phyloP scores from a whole-genome alignment of 2,797 vertebrate genomes.

The Chelonia mydas region DNA sequence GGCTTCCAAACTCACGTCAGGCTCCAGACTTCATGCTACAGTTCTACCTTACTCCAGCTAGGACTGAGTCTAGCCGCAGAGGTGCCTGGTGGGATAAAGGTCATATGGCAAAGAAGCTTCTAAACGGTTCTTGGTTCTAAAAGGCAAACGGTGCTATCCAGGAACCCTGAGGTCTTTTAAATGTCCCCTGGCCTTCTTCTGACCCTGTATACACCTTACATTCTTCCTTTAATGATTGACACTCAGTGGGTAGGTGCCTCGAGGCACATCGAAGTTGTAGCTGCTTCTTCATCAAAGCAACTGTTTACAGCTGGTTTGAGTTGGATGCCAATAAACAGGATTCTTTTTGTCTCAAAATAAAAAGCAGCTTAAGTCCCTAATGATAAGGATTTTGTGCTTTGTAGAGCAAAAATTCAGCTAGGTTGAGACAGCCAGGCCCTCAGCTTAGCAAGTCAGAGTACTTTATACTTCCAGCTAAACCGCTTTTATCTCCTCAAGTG shows the following conservation, averaged over 20 bases:
- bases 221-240: conserved; percentile 90
- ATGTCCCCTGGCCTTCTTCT: conserved; percentile 73
- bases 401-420: conserved; percentile 75
- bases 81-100: conserved; percentile 47
- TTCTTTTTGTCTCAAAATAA: conserved; percentile 92
- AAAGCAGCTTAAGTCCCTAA: conserved; percentile 87
- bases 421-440: conserved; percentile 77
- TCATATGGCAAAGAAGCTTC: conserved; percentile 48
- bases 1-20: neutral
- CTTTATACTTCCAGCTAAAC: conserved; percentile 62
- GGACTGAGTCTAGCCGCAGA: conserved; percentile 5
- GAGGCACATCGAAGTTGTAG: conserved; percentile 80
- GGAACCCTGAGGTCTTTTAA: conserved; percentile 67
- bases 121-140: conserved; percentile 56
- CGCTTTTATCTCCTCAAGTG: conserved; percentile 83
- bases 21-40: fast-evolving
- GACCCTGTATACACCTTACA: conserved; percentile 82
- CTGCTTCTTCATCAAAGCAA: conserved; percentile 91
- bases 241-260: conserved; percentile 75
- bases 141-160: conserved; percentile 19
- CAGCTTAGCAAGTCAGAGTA: conserved; percentile 79
- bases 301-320: conserved; percentile 95
- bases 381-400: conserved; percentile 86
- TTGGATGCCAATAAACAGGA: conserved; percentile 88
- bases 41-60: neutral